These are phyloP conservation scores for Lottia scabra DNA, from an alignment of 2,888 invertebrate genomes.

Conservation along the genomic window DNA sequence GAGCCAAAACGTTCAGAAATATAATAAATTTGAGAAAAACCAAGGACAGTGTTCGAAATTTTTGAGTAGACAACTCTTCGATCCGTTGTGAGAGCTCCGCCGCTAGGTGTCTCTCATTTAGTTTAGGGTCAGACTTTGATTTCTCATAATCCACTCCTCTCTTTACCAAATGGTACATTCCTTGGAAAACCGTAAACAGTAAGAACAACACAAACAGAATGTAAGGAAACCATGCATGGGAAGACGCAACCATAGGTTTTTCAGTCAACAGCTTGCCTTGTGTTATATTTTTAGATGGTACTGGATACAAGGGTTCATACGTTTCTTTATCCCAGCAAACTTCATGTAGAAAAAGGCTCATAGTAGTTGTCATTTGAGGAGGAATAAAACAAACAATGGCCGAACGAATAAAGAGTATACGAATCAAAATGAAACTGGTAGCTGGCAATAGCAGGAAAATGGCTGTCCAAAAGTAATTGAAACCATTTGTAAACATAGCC, in stretches of 20 bases:
- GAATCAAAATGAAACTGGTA: neutral
- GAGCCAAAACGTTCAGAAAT: neutral
- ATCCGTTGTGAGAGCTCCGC: neutral
- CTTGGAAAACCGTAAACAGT: neutral
- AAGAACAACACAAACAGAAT: neutral
- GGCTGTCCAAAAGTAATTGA: neutral
- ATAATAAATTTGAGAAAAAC: neutral
- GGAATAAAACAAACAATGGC: neutral
- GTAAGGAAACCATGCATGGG: neutral
- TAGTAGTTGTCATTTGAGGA: neutral
- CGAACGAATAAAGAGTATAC: neutral
- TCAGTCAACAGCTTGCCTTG: neutral
- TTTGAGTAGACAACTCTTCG: neutral
- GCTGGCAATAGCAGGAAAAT: neutral
- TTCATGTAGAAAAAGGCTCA: neutral
- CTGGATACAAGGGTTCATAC: neutral
- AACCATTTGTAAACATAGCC: neutral
- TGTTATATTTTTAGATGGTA: neutral
- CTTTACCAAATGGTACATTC: neutral
- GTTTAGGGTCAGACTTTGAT: neutral
- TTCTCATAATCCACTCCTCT: neutral
- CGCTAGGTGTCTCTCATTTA: neutral
- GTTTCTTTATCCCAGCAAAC: neutral
- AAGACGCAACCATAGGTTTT: neutral
- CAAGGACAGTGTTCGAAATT: neutral